Conservation (phyloP, 2,888 invertebrate species). For the Andrena hattorfiana region DNA sequence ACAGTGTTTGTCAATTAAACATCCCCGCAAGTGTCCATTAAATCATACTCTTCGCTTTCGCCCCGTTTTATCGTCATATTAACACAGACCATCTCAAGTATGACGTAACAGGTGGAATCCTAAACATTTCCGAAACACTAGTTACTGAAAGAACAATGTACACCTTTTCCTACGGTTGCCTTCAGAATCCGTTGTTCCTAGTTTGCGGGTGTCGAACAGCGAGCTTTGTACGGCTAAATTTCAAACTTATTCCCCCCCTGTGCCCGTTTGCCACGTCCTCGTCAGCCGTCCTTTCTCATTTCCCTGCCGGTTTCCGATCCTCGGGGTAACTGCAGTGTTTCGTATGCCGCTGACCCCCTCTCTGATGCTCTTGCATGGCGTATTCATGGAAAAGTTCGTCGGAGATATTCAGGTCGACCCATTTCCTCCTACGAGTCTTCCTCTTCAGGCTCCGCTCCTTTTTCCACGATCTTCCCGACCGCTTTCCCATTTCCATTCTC, state of each 20-base stretch:
- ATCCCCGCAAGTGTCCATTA: too few species aligned
- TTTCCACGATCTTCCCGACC: slow-evolving; percentile 18
- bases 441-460: slow-evolving; percentile 1
- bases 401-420: slow-evolving; percentile 73
- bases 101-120: slow-evolving; percentile 10
- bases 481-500: slow-evolving; percentile 19
- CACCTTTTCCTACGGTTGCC: neutral
- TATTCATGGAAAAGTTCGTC: slow-evolving; percentile 78
- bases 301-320: slow-evolving; percentile 51
- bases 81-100: neutral
- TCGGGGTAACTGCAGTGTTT: slow-evolving; percentile 65
- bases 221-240: slow-evolving; percentile 35
- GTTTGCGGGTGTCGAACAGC: neutral
- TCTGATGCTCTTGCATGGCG: slow-evolving; percentile 63
- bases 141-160: neutral
- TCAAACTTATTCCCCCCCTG: slow-evolving; percentile 38
- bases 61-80: neutral
- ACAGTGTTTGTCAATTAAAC: too few species aligned
- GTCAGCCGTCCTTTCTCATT: slow-evolving; percentile 44
- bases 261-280: slow-evolving; percentile 24
- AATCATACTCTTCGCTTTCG: neutral
- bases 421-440: slow-evolving; percentile 56
- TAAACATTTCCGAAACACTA: neutral
- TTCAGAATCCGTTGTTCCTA: neutral
- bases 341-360: slow-evolving; percentile 53